Conservation (phyloP, 2,888 invertebrate genomes). For the Perizoma flavofasciatum region DNA sequence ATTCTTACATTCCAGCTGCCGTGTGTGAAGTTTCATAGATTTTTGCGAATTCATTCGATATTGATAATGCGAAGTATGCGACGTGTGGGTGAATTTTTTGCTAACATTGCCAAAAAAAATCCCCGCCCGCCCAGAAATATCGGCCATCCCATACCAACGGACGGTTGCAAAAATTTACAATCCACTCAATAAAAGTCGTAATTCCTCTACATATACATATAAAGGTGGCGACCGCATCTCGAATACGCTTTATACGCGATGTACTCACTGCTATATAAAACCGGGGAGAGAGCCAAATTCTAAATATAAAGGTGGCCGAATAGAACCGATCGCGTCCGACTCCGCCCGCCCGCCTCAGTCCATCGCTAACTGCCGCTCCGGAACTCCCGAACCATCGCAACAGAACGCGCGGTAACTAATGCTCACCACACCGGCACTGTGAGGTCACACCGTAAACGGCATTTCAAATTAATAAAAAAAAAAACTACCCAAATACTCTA, state of each 20-base stretch:
- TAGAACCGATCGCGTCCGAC: conserved; percentile 72
- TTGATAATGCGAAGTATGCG: conserved; percentile 43
- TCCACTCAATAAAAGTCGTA: conserved; percentile 80
- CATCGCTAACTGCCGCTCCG: conserved; percentile 77
- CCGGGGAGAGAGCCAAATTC: conserved; percentile 86
- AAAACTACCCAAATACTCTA: conserved; percentile 49
- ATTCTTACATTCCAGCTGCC: too few species aligned
- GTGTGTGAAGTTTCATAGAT: conserved; percentile 7
- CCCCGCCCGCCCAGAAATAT: conserved; percentile 59
- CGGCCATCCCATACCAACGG: conserved; percentile 54
- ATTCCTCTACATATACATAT: conserved; percentile 81
- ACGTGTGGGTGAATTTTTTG: conserved; percentile 50
- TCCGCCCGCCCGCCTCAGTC: conserved; percentile 81
- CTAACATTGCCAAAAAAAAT: conserved; percentile 55
- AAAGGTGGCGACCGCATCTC: conserved; percentile 74
- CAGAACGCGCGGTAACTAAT: conserved; percentile 71
- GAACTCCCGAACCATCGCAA: conserved; percentile 71
- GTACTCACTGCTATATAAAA: conserved; percentile 84
- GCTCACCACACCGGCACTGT: conserved; percentile 56
- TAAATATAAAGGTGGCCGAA: conserved; percentile 84
- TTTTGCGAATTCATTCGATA: conserved; percentile 33
- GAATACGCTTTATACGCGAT: conserved; percentile 81
- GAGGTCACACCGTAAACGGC: conserved; percentile 56
- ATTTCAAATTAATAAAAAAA: conserved; percentile 43
- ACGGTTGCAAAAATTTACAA: conserved; percentile 77